Base-by-base conservation (phyloP, 2,888 invertebrate species). In the Pammene fasciana region DNA sequence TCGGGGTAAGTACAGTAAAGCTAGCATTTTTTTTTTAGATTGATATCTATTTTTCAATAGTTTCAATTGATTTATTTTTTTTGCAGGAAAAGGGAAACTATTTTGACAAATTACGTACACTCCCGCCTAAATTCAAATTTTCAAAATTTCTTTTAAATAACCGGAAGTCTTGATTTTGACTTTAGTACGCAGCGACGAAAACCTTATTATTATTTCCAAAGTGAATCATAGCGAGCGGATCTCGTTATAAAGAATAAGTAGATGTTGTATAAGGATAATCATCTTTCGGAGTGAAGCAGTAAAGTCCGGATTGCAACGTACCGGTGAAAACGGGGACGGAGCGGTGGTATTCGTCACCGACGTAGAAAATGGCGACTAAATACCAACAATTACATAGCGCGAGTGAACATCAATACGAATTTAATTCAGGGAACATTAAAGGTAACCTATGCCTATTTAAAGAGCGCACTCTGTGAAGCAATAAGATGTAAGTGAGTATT, bases 291-390 rank as follows among this genome's bases (percentile, higher is more conserved):
- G 76, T 82, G 83, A 78, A 81, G 85, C 78, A 76, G 83, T 92
- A 91, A 86, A 88, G 91, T 89, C 86, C 82, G 84, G 85, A 90
- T 91, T 90, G 77, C 83, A 76, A 77, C 80, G 82, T 76, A 74
- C 76, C 75, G 75, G 74, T 74, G 76, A 79, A 89, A 90, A 88
- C 86, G 91, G 86, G 90, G 90, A 89, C 91, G 89, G 86, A 75
- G 77, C 88, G 85, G 86, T 75, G 82, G 87, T 87, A 89, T 90
- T 92, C 92, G 92, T 92, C 92, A 92, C 88, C 88, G 86, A 87
- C 82, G 88, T 91, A 91, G 92, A 92, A 92, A 92, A 92, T 91
- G 92, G 92, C 91, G 91, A 91, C 90, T 91, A 89, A 91, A 92
- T 90, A 90, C 89, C 87, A 90, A 90, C 88, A 91, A 91, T 90